Percentiles rank a stretch among this genome's conserved stretches.
These are phyloP conservation scores for Phyllostomus discolor DNA, from an alignment of 2,113 vertebrate species.

Conservation along the genomic window DNA sequence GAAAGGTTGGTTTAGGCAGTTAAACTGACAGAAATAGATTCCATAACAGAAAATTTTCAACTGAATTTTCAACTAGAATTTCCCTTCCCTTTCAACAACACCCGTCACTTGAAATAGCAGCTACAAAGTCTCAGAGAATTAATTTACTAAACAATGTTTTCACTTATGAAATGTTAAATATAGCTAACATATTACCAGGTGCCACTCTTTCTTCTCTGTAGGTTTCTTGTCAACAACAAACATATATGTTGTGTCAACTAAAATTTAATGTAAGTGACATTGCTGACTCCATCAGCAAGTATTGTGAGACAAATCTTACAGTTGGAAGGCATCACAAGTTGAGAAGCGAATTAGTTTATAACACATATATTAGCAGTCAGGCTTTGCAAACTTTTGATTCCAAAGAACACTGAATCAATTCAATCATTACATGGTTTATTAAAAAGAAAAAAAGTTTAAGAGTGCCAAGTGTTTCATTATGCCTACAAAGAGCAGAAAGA, in stretches of 20 bases:
- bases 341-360: slow-evolving; percentile 1
- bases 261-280: neutral
- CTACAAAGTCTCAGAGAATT: neutral
- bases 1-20: slow-evolving; percentile 10
- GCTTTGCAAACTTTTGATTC: slow-evolving; percentile 1
- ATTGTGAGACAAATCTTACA: neutral
- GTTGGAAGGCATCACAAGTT: neutral
- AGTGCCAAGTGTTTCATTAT: neutral
- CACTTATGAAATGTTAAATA: slow-evolving; percentile 33
- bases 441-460: neutral
- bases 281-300: neutral
- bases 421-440: neutral
- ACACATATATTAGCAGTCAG: neutral
- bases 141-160: slow-evolving; percentile 44
- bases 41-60: slow-evolving; percentile 49
- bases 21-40: slow-evolving; percentile 53
- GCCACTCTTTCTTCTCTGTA: slow-evolving; percentile 26
- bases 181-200: slow-evolving; percentile 20
- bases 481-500: neutral
- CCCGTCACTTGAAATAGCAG: slow-evolving; percentile 11
- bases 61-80: slow-evolving; percentile 52
- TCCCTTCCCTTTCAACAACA: slow-evolving; percentile 45
- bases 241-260: neutral
- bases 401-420: neutral
- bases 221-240: slow-evolving; percentile 10